Evolutionary conservation across 2,797 vertebrate genomes (phyloP).

Genomic region (Diplodus puntazzo): DNA sequence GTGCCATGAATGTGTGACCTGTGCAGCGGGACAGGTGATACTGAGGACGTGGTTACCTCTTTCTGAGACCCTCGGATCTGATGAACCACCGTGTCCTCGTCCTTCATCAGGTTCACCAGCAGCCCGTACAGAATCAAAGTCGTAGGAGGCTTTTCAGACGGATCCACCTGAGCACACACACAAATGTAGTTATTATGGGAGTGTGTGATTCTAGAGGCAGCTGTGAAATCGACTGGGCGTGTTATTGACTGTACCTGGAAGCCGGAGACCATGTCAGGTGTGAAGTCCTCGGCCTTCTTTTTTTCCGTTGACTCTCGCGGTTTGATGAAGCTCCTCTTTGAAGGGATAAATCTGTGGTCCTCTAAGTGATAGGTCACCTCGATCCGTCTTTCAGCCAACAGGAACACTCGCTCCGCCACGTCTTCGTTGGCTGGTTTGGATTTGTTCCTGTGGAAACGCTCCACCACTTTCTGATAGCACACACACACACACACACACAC

Average conservation of each 20-base stretch:
- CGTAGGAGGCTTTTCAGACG: background rate
- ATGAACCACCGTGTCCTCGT: constrained; percentile 1
- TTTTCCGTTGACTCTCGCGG: background rate
- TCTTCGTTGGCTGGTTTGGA: constrained; percentile 63
- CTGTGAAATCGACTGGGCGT: background rate
- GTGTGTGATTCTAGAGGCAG: background rate
- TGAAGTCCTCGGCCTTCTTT: constrained; percentile 22
- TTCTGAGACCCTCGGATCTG: constrained; percentile 33
- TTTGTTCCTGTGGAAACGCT: constrained; percentile 71
- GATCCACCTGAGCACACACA: constrained; percentile 53
- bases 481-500: background rate
- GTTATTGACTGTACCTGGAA: constrained; percentile 60
- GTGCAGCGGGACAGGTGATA: background rate
- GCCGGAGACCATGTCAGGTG: constrained; percentile 26
- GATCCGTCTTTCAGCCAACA: constrained; percentile 19
- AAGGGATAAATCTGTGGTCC: constrained; percentile 45
- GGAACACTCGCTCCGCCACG: constrained; percentile 69
- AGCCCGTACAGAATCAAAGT: constrained; percentile 30
- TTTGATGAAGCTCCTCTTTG: constrained; percentile 56
- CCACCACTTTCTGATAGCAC: constrained; percentile 63
- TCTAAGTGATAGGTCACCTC: constrained; percentile 69
- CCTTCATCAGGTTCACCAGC: constrained; percentile 41
- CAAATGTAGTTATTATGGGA: background rate
- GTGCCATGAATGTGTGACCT: background rate
- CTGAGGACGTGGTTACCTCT: constrained; percentile 52